These are phyloP conservation scores for Xiphophorus birchmanni DNA, from an alignment of 2,797 vertebrate species.

Conservation along the genomic window DNA sequence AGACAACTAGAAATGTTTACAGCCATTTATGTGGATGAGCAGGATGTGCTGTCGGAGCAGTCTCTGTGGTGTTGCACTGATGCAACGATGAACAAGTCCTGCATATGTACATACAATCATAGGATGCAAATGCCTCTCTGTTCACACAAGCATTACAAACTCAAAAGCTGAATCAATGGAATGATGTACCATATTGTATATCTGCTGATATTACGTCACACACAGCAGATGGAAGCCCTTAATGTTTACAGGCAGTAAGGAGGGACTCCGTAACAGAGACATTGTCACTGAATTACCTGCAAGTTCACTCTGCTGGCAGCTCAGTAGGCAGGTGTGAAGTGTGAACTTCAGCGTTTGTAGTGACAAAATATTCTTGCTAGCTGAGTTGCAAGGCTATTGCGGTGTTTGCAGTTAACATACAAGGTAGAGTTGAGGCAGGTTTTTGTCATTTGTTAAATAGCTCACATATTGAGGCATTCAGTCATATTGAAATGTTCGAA, in stretches of 20 bases:
- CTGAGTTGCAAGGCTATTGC: constrained; percentile 42
- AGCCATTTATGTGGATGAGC: constrained; percentile 74
- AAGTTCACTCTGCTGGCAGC: constrained; percentile 26
- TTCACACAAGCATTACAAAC: constrained; percentile 85
- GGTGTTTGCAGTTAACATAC: constrained; percentile 54
- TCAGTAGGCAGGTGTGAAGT: constrained; percentile 56
- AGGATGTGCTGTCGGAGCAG: constrained; percentile 85
- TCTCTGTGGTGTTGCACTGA: constrained; percentile 78
- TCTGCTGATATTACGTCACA: constrained; percentile 31
- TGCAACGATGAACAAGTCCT: constrained; percentile 85
- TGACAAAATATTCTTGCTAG: constrained; percentile 7
- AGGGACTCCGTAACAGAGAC: constrained; percentile 24
- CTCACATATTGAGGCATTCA: constrained; percentile 45
- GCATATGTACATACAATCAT: constrained; percentile 98
- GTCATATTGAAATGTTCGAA: constrained; percentile 15
- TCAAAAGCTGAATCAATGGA: constrained; percentile 87
- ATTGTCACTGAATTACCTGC: constrained; percentile 46
- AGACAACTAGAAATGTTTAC: constrained; percentile 86
- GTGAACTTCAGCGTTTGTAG: constrained; percentile 27
- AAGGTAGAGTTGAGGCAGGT: constrained; percentile 62
- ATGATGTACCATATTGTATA: constrained; percentile 72
- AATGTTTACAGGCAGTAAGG: constrained; percentile 36
- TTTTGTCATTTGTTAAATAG: constrained; percentile 45
- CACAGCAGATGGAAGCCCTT: constrained; percentile 23
- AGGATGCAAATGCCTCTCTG: constrained; percentile 90